Base-by-base conservation (phyloP, 2,888 invertebrate genomes). In the Diploptera punctata region DNA sequence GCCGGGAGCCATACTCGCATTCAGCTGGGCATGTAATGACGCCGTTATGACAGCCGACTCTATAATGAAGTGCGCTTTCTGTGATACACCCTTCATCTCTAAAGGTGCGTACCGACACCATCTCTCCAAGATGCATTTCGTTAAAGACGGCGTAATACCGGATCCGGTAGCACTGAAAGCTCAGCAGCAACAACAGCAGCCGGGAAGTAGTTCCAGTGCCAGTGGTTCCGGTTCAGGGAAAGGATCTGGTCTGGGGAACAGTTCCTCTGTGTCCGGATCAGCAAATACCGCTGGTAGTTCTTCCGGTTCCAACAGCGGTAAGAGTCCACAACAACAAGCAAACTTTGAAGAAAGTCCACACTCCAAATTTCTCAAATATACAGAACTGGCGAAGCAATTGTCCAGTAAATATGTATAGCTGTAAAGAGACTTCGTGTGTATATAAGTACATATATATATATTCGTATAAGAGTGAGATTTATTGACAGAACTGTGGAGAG, bases 311-410 rank as follows among this genome's bases (percentile, higher is more conserved):
- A 78, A 83, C 75, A 71, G 75, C 31, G 47, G 47, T 29, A 76
- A 75, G 69, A 84, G 83, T 78, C 82, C 82, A 31, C 81, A 81
- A 68, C 74, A 79, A 78, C 69, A 80, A 80, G 38, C 78, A 80
- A 79, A 74, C 38, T 92, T 91, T 81, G 95, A 95, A 80, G 97
- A 97, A 84, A 95, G 94, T 82, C 95, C 96, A 67, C 96, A 97
- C 85, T 96, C 98, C 79, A 98, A 98, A 87, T 98, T 98, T 88
- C 91, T 97, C 79, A 98, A 98, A 87, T 98, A 98, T 86, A 97
- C 97, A 82, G 97, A 98, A 87, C 91, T 98, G 86, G 98, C 98
- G 81, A 98, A 98, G 86, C 98, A 98, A 87, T 88, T 98, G 83
- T 97, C 97, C 83, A 97, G 96, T 86, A 97, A 97, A 87, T 97